Evolutionary conservation across 64 coral and sea anemone genomes (phyloP).

Genomic region (Stichodactyla mertensii): DNA sequence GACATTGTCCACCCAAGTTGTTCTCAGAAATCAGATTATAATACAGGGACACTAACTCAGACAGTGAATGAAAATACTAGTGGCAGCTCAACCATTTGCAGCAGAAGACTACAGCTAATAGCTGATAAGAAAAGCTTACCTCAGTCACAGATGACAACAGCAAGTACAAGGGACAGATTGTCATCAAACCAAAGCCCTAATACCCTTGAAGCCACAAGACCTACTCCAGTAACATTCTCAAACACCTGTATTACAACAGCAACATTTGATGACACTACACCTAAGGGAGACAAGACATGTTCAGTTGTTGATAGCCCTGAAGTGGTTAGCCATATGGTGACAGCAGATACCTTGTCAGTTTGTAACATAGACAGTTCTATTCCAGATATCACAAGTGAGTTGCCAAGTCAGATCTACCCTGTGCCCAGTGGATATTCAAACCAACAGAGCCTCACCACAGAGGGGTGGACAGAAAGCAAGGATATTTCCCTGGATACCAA

Average conservation of each 20-base stretch:
- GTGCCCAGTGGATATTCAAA: neutral
- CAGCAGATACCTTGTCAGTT: constrained; percentile 24
- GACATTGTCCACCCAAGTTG: neutral
- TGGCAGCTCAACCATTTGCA: neutral
- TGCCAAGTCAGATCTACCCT: neutral
- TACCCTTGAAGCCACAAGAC: neutral
- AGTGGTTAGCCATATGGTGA: neutral
- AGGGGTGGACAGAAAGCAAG: neutral
- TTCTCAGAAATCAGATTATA: neutral
- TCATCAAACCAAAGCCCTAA: neutral
- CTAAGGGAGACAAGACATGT: constrained; percentile 2
- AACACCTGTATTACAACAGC: neutral
- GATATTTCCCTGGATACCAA: neutral
- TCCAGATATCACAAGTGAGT: constrained; percentile 23
- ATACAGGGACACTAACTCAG: neutral
- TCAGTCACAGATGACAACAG: constrained; percentile 5
- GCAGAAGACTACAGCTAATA: neutral
- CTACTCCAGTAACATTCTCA: neutral
- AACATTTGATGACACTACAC: neutral
- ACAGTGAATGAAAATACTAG: neutral
- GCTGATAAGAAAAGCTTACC: neutral
- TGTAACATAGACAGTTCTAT: constrained; percentile 30
- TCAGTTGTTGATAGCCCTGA: constrained; percentile 14
- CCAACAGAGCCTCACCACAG: neutral
- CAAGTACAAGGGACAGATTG: neutral